Evolutionary conservation across 2,888 invertebrate species (phyloP).

Genomic region (Periphyllus acericola): DNA sequence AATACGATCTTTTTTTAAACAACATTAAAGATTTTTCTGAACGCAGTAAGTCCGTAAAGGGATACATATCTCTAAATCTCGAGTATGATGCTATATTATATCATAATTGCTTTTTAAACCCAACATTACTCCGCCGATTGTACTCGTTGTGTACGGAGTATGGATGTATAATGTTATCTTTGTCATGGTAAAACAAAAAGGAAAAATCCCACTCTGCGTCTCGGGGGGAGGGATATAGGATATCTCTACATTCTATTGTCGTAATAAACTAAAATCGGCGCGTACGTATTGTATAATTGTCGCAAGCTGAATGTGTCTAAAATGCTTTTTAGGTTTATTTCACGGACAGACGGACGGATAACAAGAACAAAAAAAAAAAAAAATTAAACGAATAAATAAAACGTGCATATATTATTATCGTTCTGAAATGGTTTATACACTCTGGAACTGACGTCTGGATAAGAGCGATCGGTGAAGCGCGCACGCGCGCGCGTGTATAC

Average conservation of each 20-base stretch:
- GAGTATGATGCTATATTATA: not conserved
- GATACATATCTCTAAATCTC: not conserved
- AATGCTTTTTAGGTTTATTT: constrained; percentile 3
- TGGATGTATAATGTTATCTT: not conserved
- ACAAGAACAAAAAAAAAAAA: not conserved
- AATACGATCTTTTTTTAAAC: too few species aligned
- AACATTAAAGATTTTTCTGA: too few species aligned
- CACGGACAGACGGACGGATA: not conserved
- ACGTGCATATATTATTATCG: constrained; percentile 13
- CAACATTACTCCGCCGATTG: not conserved
- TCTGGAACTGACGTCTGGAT: constrained; percentile 44
- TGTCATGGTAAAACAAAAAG: not conserved
- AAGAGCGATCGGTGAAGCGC: constrained; percentile 47
- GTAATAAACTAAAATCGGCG: not conserved
- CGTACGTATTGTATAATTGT: not conserved
- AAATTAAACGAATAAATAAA: not conserved
- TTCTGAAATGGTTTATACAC: constrained; percentile 40
- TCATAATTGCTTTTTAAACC: not conserved
- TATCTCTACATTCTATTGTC: not conserved
- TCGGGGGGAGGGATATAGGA: not conserved
- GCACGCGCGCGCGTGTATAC: not conserved
- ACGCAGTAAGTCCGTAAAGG: too few species aligned
- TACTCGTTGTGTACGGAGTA: not conserved
- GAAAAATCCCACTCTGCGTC: not conserved
- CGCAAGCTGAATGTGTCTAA: not conserved